Evolutionary conservation across 2,888 invertebrate genomes (phyloP), one percentile per base, ranked within the genome.

Genomic region (Coenonympha glycerion): DNA sequence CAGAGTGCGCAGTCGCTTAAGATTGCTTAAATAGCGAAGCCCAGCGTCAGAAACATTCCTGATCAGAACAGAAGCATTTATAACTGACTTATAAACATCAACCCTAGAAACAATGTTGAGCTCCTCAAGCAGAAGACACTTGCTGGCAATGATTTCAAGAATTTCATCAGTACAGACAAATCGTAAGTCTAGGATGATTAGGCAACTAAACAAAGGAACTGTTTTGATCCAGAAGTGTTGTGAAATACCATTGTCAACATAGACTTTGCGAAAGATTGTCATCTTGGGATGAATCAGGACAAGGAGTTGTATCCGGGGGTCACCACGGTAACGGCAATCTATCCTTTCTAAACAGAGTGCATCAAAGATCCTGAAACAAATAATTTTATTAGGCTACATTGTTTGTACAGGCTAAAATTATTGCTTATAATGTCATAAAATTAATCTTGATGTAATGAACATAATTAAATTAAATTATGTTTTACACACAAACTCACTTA

Each of bases 141-240:
- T 73, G 11, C 64, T 58, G 30, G 85, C 77, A 1, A 87, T 71
- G 19, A 85, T 74, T 65, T 82, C 65, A 9, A 88, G 77, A 37
- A 88, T 87, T 70, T 88, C 87, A 59, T 88, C 87, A 16, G 87
- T 87, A 58, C 88, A 88, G 57, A 87, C 79, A 60, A 87, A 86
- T 68, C 85, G 87, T 33, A 88, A 76, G 56, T 88, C 87, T 2
- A 88, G 76, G 50, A 84, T 71, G 8, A 79, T 70, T 62, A 88
- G 72, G 46, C 76, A 74, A 50, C 60, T 73, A 55, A 86, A 80
- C 53, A 64, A 74, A 13, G 79, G 72, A 22, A 88, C 69, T 44
- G 68, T 73, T 15, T 74, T 69, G 26, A 80, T 69, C 88, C 88
- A 88, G 66, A 82, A 87, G 39, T 62, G 56, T 50, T 79, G 79